Conservation (phyloP, 2,888 invertebrate genomes). For the Drosophila meridionalis region DNA sequence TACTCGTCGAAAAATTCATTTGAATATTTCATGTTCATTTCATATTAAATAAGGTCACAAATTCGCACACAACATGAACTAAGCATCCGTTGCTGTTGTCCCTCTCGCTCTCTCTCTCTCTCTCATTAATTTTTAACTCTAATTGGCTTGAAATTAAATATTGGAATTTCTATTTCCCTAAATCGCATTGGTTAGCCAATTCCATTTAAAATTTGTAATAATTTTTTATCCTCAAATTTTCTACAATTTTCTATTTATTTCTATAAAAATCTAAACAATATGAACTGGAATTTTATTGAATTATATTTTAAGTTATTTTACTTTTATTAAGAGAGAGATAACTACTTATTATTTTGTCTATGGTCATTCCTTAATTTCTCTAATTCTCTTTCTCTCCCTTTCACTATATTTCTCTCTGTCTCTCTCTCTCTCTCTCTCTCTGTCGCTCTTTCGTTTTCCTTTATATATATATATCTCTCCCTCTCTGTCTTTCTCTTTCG, state of each 20-base stretch:
- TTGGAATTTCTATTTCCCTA: background rate
- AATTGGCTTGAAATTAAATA: background rate
- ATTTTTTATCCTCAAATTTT: too few relatives aligned
- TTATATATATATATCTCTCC: too few relatives aligned
- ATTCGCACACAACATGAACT: background rate
- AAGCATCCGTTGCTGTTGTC: background rate
- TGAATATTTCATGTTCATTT: constrained; percentile 1
- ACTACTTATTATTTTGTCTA: too few relatives aligned
- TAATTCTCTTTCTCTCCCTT: too few relatives aligned
- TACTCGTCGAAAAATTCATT: background rate
- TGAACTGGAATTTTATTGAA: too few relatives aligned
- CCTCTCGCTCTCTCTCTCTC: background rate
- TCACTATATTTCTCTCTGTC: background rate
- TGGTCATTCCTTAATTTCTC: too few relatives aligned
- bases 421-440: background rate
- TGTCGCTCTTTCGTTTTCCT: too few relatives aligned
- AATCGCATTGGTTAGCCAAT: background rate
- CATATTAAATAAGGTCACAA: constrained; percentile 6
- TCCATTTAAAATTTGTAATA: background rate
- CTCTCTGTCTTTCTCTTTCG: background rate
- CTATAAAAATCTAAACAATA: too few relatives aligned
- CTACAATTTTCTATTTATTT: too few relatives aligned
- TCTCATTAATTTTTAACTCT: background rate
- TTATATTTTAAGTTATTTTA: too few relatives aligned
- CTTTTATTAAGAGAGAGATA: too few relatives aligned